Base-by-base conservation (phyloP, 2,797 vertebrate genomes). In the Sparidentex hasta region DNA sequence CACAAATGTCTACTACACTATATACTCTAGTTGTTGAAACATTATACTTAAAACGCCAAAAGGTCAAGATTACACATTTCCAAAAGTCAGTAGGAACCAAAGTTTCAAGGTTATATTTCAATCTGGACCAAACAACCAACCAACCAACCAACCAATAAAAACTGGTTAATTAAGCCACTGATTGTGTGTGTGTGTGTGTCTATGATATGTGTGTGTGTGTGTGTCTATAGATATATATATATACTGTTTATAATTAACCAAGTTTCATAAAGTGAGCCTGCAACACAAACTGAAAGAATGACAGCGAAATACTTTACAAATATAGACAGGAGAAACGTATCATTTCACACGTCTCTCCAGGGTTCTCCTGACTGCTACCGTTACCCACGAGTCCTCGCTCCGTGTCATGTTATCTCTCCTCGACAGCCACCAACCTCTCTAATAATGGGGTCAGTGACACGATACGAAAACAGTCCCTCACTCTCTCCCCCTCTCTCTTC, bases 341-440 rank as follows among this genome's bases (percentile, higher is more conserved):
- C 11, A 77, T 83, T 74, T 69, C 43, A 48, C 1, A 0, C 1
- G 1, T 54, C 51, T 57, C 62, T 59, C 46, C 33, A 18, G 16
- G 21, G 14, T 43, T 61, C 25, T 59, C 38, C 50, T 51, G 41
- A 47, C 47, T 48, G 52, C 66, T 78, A 41, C 61, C 21, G 50
- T 87, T 74, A 74, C n/a, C 44, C 8, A 71, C 13, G 9, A 82
- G 52, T 58, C 78, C n/a, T 76, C 51, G 16, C 46, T 55, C 70
- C 52, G 43, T 52, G 11, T 83, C 23, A 27, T 54, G 41, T 61
- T 64, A 67, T 84, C 65, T 33, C 7, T 67, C 51, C 68, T 18
- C 11, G 17, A 81, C 55, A 79, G 70, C 44, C 67, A 63, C 54
- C 51, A 76, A n/a, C 38, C 56, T 18, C 58, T 50, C 25, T 67